Percentiles rank a stretch among this genome's conserved stretches.
Conservation (phyloP, 2,797 vertebrate genomes). For the Oreortyx pictus region DNA sequence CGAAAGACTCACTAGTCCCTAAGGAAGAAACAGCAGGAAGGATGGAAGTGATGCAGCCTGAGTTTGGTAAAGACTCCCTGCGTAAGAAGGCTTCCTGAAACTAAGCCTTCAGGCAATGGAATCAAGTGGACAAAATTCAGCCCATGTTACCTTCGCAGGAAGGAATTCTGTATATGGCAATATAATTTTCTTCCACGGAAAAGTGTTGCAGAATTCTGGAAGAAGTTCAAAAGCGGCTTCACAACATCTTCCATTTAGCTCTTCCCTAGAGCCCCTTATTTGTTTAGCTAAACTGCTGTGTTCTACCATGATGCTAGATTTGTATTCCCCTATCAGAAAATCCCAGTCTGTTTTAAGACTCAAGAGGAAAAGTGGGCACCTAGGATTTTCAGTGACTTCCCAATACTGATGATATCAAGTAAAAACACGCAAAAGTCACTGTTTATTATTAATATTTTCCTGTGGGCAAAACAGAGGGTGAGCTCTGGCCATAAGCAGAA, state of each 20-base stretch:
- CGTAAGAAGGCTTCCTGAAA: background rate
- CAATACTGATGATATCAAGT: background rate
- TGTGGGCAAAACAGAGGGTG: background rate
- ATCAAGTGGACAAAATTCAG: background rate
- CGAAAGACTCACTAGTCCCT: no score
- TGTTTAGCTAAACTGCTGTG: background rate
- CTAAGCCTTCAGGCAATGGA: background rate
- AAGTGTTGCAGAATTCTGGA: background rate
- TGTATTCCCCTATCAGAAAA: background rate
- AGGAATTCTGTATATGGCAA: background rate
- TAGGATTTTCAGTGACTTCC: background rate
- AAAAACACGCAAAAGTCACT: background rate
- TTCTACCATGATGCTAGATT: background rate
- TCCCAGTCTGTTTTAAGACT: background rate
- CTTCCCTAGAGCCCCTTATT: background rate
- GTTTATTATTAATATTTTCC: no score
- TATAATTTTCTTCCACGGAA: background rate
- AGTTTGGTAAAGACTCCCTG: background rate
- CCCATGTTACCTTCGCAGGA: background rate
- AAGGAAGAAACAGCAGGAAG: background rate
- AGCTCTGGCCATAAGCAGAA: background rate
- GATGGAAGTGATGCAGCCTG: background rate
- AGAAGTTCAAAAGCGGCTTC: background rate
- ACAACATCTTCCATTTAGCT: background rate
- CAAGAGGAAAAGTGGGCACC: background rate